phyloP scores from a whole-genome alignment of 2,113 vertebrate species.

The Paedocypris sp. region DNA sequence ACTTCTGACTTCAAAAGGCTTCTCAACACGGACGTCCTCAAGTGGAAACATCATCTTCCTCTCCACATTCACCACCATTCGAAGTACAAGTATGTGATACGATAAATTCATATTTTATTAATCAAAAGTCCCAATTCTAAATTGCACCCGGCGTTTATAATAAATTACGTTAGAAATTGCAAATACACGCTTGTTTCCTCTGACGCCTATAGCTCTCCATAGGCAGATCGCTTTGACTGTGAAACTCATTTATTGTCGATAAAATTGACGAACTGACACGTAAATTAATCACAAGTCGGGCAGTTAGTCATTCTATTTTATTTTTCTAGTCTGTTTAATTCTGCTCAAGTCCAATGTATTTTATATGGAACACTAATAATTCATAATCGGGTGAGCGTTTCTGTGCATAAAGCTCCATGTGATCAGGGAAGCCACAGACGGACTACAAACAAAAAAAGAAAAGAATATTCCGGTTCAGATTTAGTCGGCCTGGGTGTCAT shows the following conservation, averaged over 20 bases:
- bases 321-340: background rate
- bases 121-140: too few species aligned
- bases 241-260: background rate
- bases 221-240: background rate
- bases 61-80: background rate
- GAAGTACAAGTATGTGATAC: background rate
- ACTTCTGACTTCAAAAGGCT: background rate
- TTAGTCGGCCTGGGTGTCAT: background rate
- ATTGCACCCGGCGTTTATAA: too few species aligned
- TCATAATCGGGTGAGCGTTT: slow-evolving; percentile 57
- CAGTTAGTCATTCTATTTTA: background rate
- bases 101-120: too few species aligned
- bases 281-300: background rate
- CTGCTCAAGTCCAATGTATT: background rate
- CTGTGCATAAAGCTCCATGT: slow-evolving; percentile 39
- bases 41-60: background rate
- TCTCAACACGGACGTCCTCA: background rate
- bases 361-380: slow-evolving; percentile 46
- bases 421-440: slow-evolving; percentile 37
- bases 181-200: background rate
- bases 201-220: background rate
- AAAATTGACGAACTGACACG: background rate
- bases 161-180: too few species aligned
- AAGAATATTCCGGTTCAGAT: background rate
- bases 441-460: slow-evolving; percentile 32